Evolutionary conservation across 2,113 vertebrate species (phyloP), one percentile per base, ranked within the genome.

Genomic region (Brachyistius frenatus): DNA sequence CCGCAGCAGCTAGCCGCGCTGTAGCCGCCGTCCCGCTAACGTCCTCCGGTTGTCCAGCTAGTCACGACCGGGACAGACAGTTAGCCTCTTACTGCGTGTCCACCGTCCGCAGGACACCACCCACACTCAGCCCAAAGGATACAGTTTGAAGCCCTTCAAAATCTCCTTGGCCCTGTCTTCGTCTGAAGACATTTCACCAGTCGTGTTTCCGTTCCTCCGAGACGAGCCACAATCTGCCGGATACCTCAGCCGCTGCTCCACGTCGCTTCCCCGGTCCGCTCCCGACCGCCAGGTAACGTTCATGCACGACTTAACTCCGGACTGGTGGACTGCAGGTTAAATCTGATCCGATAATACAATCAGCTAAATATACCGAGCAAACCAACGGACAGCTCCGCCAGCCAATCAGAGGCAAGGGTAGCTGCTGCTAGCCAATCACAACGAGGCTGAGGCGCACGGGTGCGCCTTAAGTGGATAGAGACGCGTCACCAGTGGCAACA

Each of bases 121-220:
- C 57, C 53, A 23, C 36, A 35, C 32, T 63, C 49, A 68, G 35
- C 2, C 33, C 15, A 86, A 95, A 95, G 95, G 95, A 95, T 95
- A 95, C 95, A 95, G 82, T 92, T 93, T 95, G 90, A 95, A 95
- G 52, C 95, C 95, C 73, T 93, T 95, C 83, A 95, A 76, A 83
- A 95, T 95, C 36, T 95, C 95, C 92, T 94, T 95, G 88, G 94
- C 95, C 87, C 95, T 91, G 93, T 95, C 94, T 93, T 95, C 94
- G 76, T 92, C 92, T 86, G 93, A 94, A 95, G 95, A 95, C 95
- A 95, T 95, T 53, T 86, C 85, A 63, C 53, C 70, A 86, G 82
- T 73, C 44, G 62, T 74, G 78, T 76, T 81, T 78, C 79, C 62
- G 77, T 47, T 80, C 15, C 60, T 85, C 15, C 13, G 33, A 76